Conservation (phyloP, 1,140 invertebrate species). For the Eurytemora carolleeae region DNA sequence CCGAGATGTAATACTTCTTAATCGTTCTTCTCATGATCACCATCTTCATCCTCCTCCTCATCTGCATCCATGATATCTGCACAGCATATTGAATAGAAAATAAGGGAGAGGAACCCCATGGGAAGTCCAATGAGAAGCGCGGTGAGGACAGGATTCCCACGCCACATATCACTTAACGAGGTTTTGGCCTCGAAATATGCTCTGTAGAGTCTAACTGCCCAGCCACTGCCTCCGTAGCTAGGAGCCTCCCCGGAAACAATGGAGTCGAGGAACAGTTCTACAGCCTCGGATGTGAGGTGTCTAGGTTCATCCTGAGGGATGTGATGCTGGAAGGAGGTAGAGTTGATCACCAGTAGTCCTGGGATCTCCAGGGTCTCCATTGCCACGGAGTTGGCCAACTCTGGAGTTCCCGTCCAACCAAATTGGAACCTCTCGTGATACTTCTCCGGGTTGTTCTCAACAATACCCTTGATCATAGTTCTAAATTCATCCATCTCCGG, state of each 20-base stretch:
- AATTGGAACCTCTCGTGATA: constrained; percentile 51
- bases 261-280: constrained; percentile 30
- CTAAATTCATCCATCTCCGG: constrained; percentile 45
- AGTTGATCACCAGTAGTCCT: constrained; percentile 60
- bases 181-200: constrained; percentile 35
- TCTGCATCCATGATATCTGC: constrained; percentile 78
- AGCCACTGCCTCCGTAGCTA: constrained; percentile 17
- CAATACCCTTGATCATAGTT: constrained; percentile 1
- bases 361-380: constrained; percentile 41
- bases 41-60: constrained; percentile 47
- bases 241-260: constrained; percentile 21
- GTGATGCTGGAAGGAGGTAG: constrained; percentile 70
- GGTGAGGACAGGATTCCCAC: constrained; percentile 68
- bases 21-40: constrained; percentile 13
- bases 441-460: not conserved
- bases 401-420: constrained; percentile 62
- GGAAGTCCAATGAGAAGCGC: constrained; percentile 64
- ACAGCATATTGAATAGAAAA: constrained; percentile 81
- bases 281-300: constrained; percentile 52
- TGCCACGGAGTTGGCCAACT: constrained; percentile 71
- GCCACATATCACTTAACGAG: constrained; percentile 59
- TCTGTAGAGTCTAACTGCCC: constrained; percentile 19
- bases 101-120: constrained; percentile 69
- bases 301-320: constrained; percentile 60
- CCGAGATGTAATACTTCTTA: too few relatives aligned